A percentile compares a stretch with the other conserved stretches of the same genome.
Evolutionary conservation across 2,797 vertebrate species (phyloP).

Genomic region (Oceanodroma leucorhoa): DNA sequence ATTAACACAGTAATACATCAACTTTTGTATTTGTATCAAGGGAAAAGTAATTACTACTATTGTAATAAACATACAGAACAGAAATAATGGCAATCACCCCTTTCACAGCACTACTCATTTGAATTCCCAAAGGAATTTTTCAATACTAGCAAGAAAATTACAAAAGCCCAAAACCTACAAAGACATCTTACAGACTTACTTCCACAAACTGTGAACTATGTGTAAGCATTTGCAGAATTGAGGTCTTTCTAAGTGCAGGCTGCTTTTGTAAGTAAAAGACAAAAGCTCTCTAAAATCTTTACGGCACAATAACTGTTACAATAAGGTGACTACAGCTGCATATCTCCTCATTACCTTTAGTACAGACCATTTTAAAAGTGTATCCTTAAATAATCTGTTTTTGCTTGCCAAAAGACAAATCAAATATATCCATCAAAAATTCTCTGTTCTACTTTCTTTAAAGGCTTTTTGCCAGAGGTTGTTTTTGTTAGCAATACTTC

Average conservation of each 20-base stretch:
- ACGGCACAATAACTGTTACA: constrained; percentile 20
- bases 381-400: constrained; percentile 50
- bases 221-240: not conserved
- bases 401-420: constrained; percentile 60
- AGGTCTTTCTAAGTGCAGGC: not conserved
- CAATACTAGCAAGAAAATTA: constrained; percentile 25
- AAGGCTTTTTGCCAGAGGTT: constrained; percentile 37
- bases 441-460: constrained; percentile 40
- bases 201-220: not conserved
- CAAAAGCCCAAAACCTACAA: not conserved
- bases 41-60: not conserved
- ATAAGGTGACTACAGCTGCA: constrained; percentile 35
- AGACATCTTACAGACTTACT: not conserved
- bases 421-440: constrained; percentile 49
- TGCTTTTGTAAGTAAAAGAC: constrained; percentile 43
- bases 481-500: constrained; percentile 45
- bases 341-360: constrained; percentile 31
- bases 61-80: not conserved
- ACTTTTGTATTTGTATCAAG: not conserved
- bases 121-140: not conserved
- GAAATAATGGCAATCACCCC: not conserved
- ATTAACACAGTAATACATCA: not conserved
- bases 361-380: constrained; percentile 13
- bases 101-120: not conserved
- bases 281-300: constrained; percentile 47